Base-by-base conservation (phyloP, 2,797 vertebrate genomes). In the Spinus olivaceus region DNA sequence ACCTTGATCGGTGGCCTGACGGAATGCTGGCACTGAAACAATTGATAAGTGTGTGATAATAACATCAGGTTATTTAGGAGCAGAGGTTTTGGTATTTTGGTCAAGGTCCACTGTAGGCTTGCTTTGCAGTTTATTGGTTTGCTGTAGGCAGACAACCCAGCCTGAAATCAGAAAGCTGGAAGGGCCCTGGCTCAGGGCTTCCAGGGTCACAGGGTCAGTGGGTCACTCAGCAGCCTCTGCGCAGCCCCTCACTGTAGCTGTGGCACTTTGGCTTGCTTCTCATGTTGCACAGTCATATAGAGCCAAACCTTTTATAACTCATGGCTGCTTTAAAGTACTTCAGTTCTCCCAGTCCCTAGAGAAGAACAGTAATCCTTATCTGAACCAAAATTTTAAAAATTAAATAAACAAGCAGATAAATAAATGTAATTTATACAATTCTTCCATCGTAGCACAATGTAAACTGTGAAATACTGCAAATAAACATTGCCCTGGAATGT, bases 21-120 rank as follows among this genome's bases (percentile, higher is more conserved):
- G 22, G 82, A 91, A 72, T 74, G 50, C 89, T 94, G 9, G n/a
- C 41, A 64, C 87, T 74, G 63, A 95, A 96, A 85, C 63, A 60
- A 35, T 35, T 51, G 72, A 39, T 7, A 72, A 30, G 67, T 41
- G 32, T 73, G 59, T 82, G 33, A 57, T 81, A 71, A 4, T 81
- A 35, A 50, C 28, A 54, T 41, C n/a, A 35, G 12, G 12, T 19
- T 65, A 44, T 84, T 56, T 51, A 51, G 67, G 20, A 88, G 25
- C 24, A 92, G 67, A 41, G n/a, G 35, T 74, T 70, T 82, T 76
- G 33, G 18, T 92, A n/a, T 80, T 83, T 83, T 78, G 41, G 42
- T 81, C 50, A 81, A 93, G 59, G 54, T 77, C 33, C 15, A 12
- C 54, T 64, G 46, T 63, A 67, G 64, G 35, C 46, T 87, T 79